These are phyloP conservation scores for Ascidia mentula DNA, from an alignment of 23 tunicate genomes.

Conservation along the genomic window DNA sequence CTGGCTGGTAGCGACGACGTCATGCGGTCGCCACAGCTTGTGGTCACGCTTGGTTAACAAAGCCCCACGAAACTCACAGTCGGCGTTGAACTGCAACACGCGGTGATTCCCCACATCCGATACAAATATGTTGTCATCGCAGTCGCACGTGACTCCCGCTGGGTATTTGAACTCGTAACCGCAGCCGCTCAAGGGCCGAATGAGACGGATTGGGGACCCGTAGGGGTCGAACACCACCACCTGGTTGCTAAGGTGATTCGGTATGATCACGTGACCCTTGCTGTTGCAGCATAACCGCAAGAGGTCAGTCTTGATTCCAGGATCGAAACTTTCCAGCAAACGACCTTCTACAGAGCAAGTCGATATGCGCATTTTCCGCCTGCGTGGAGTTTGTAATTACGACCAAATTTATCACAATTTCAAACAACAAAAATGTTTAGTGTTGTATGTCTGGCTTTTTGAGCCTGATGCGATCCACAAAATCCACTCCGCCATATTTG, in stretches of 20 bases:
- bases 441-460: no score
- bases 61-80: conserved; percentile 37
- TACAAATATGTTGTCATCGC: conserved; percentile 56
- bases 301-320: conserved; percentile 37
- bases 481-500: no score
- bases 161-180: conserved; percentile 52
- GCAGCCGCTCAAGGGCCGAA: conserved; percentile 36
- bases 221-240: no score
- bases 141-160: conserved; percentile 66
- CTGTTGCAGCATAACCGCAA: no score
- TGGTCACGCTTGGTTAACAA: conserved; percentile 41
- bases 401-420: no score
- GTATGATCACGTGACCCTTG: conserved; percentile 51
- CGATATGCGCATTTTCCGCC: conserved; percentile 48
- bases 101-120: conserved; percentile 77
- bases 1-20: conserved; percentile 36
- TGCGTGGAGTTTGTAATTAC: no score
- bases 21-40: conserved; percentile 66
- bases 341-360: conserved; percentile 42
- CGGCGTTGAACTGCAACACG: no score
- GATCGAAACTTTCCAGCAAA: conserved; percentile 14
- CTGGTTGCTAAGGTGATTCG: conserved; percentile 53
- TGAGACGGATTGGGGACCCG: conserved; percentile 20
- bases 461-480: no score
- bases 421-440: no score